These are phyloP conservation scores for Eutrigla gurnardus DNA, from an alignment of 2,797 vertebrate genomes.

Conservation along the genomic window DNA sequence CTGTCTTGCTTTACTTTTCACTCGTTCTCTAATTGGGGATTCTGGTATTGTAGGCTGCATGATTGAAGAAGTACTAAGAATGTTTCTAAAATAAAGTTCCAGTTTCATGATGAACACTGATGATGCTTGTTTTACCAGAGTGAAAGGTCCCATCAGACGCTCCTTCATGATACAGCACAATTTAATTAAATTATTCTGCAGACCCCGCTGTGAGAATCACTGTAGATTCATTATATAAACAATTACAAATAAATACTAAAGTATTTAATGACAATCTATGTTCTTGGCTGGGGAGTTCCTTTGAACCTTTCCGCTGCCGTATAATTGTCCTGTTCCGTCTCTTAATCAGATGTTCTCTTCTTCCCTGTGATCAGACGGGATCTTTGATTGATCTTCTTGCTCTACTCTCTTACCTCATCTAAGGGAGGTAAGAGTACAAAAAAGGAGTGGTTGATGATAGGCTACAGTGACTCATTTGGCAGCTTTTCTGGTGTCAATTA, in stretches of 20 bases:
- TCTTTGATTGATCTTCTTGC: conserved; percentile 20
- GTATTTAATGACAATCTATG: neutral
- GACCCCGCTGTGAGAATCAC: neutral
- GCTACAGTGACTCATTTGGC: conserved; percentile 27
- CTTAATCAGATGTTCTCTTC: conserved; percentile 21
- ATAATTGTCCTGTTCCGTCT: neutral
- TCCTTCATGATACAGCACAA: neutral
- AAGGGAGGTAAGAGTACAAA: neutral
- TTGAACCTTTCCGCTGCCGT: conserved; percentile 13
- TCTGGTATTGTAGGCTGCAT: too few species aligned
- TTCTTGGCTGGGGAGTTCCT: neutral
- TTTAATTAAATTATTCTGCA: neutral
- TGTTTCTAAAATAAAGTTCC: too few species aligned
- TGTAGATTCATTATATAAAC: neutral
- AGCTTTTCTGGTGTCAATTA: conserved; percentile 5
- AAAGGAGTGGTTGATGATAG: neutral
- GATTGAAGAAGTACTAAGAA: too few species aligned
- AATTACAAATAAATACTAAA: neutral
- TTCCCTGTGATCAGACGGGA: neutral
- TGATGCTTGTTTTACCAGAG: neutral
- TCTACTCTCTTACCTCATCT: conserved; percentile 9
- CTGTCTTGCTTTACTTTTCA: neutral
- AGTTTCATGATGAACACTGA: neutral
- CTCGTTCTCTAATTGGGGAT: too few species aligned
- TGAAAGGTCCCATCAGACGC: neutral